Base-by-base conservation (phyloP, 2,888 invertebrate genomes). In the Megastigmus dorsalis region DNA sequence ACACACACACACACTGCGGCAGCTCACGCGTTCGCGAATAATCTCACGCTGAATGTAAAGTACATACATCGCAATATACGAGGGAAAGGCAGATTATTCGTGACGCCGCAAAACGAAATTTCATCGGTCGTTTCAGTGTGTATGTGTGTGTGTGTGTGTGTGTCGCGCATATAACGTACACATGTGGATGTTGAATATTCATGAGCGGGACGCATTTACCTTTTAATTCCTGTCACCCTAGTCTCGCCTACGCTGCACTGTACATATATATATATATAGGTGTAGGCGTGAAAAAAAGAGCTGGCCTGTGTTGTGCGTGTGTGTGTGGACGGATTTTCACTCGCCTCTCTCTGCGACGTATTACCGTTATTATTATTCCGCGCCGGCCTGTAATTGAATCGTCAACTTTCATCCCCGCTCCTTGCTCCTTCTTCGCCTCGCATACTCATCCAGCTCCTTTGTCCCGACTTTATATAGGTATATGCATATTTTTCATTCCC, bases 181-280 rank as follows among this genome's bases (percentile, higher is more conserved):
- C 9, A 59, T 59, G 13, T 33, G 52, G 60, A 69, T 68, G 57
- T 60, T 71, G 63, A 71, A 71, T 71, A 71, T 71, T 55, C 71
- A 71, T 63, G 63, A 63, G 63, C 13, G 13, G 0, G 10, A 20
- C 5, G 36, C 45, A 3, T 57, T 63, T 55, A 10, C 62, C 48
- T 55, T 71, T 55, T 63, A 67, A 63, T 63, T 55, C 63, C 38
- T 69, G 15, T 7, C 38, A 6, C n/a, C 30, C 2, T 20, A 13
- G 20, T 3, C 15, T 0, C 26, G 0, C 20, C 13, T 15, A 10
- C 41, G n/a, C 18, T n/a, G n/a, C n/a, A n/a, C 0, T 43, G 15
- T 36, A 38, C 18, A 38, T 38, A 23, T 28, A 28, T 9, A 13
- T n/a, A n/a, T n/a, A n/a, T n/a, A n/a, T n/a, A n/a, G n/a, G n/a